phyloP scores from a whole-genome alignment of 2,888 invertebrate species.

The Phoronis australis region DNA sequence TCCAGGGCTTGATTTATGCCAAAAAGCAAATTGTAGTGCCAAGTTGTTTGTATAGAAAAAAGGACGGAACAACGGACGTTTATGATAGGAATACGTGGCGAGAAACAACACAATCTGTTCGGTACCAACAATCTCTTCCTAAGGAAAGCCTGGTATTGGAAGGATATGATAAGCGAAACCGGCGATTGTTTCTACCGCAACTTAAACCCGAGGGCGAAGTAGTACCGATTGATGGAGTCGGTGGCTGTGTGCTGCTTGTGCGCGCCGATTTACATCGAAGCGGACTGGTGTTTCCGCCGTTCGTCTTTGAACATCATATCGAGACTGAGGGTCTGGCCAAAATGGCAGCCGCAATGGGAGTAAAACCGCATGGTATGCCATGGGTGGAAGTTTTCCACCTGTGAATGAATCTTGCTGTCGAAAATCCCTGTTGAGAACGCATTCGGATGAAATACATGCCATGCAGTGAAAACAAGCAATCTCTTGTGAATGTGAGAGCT shows the following conservation, averaged over 20 bases:
- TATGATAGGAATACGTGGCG: conserved; percentile 46
- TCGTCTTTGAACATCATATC: conserved; percentile 33
- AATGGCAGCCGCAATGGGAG: conserved; percentile 36
- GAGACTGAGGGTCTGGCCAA: conserved; percentile 47
- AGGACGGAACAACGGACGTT: conserved; percentile 13
- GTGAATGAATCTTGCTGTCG: not conserved
- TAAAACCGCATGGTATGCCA: conserved; percentile 35
- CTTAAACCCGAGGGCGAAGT: conserved; percentile 32
- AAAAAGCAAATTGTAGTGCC: conserved; percentile 34
- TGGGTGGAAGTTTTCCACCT: conserved; percentile 33
- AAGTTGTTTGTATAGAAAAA: conserved; percentile 27
- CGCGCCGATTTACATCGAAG: conserved; percentile 30
- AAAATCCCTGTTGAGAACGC: not conserved
- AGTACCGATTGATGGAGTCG: conserved; percentile 44
- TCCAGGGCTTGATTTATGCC: conserved; percentile 35
- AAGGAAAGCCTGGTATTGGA: conserved; percentile 33
- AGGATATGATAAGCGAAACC: conserved; percentile 30
- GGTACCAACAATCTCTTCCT: conserved; percentile 19
- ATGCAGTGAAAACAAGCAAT: not conserved
- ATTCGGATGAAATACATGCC: not conserved
- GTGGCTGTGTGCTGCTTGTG: conserved; percentile 38
- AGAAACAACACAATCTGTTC: conserved; percentile 31
- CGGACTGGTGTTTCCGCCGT: conserved; percentile 40
- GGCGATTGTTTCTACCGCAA: conserved; percentile 31
- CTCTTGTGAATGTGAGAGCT: no score